Percentiles rank a stretch among this genome's conserved stretches.
Conservation (phyloP, 1,140 invertebrate genomes). For the Condylostylus longicornis region DNA sequence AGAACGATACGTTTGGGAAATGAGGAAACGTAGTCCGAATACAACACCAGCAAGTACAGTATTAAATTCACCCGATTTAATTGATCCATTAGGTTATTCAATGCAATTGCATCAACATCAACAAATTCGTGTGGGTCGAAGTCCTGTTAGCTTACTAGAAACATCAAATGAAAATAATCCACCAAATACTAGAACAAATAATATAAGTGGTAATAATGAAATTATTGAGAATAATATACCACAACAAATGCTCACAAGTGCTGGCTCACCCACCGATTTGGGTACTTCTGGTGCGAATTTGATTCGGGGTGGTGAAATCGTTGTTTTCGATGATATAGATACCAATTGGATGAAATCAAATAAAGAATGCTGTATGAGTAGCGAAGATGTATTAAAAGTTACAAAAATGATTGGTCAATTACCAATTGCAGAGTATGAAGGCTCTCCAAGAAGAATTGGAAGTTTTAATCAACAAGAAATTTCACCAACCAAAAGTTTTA, state of each 20-base stretch:
- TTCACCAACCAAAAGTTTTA: background rate
- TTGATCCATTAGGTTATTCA: slow-evolving; percentile 6
- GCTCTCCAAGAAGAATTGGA: slow-evolving; percentile 75
- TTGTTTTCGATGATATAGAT: slow-evolving; percentile 67
- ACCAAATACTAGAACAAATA: no score
- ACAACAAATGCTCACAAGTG: slow-evolving; percentile 13
- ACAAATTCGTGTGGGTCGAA: slow-evolving; percentile 26
- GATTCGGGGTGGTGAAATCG: slow-evolving; percentile 41
- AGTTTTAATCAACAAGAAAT: slow-evolving; percentile 11
- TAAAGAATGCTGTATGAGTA: slow-evolving; percentile 65
- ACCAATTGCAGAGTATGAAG: slow-evolving; percentile 59
- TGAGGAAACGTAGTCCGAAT: slow-evolving; percentile 27
- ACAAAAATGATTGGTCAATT: slow-evolving; percentile 66
- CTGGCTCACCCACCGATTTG: slow-evolving; percentile 27
- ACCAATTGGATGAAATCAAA: slow-evolving; percentile 48
- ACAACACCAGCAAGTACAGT: slow-evolving; percentile 31
- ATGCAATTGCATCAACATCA: slow-evolving; percentile 14
- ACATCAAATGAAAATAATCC: no score
- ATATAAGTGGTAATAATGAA: no score
- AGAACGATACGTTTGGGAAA: slow-evolving; percentile 31
- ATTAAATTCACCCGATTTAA: slow-evolving; percentile 29
- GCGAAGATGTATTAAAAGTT: slow-evolving; percentile 44
- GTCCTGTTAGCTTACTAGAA: slow-evolving; percentile 28
- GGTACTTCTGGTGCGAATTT: slow-evolving; percentile 24
- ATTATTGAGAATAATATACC: no score